Conservation (phyloP, 1,140 invertebrate genomes). For the Heliconius himera region DNA sequence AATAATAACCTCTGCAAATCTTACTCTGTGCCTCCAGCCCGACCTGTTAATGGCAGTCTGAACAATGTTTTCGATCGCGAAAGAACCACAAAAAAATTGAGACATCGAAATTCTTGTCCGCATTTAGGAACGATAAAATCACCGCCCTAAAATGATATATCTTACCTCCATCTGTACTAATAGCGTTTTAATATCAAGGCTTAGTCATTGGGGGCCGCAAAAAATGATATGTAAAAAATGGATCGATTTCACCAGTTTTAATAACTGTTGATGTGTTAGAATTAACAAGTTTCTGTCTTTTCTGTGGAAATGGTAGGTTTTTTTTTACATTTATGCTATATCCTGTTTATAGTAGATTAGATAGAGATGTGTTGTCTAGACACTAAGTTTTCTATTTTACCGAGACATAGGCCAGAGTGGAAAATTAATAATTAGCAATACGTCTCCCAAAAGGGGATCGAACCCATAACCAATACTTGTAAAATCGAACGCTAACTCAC, state of each 20-base stretch:
- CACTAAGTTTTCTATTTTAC: too few relatives aligned
- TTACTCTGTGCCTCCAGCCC: slow-evolving; percentile 29
- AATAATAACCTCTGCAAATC: background rate
- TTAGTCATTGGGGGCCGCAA: slow-evolving; percentile 67
- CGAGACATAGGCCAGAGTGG: rapidly evolving
- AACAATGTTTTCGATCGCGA: slow-evolving; percentile 65
- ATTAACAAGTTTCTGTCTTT: slow-evolving; percentile 31
- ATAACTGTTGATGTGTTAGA: slow-evolving; percentile 39
- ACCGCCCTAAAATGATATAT: slow-evolving; percentile 75
- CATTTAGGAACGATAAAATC: slow-evolving; percentile 76
- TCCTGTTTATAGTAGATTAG: too few relatives aligned
- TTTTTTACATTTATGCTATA: too few relatives aligned
- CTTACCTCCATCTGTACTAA: slow-evolving; percentile 69
- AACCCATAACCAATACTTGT: too few relatives aligned
- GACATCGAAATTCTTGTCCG: slow-evolving; percentile 72
- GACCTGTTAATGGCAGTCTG: slow-evolving; percentile 54
- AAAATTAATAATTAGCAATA: too few relatives aligned
- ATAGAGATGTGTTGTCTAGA: too few relatives aligned
- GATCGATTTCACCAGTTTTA: slow-evolving; percentile 40
- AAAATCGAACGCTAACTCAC: too few relatives aligned
- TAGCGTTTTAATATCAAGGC: slow-evolving; percentile 78
- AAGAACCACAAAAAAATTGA: slow-evolving; percentile 70
- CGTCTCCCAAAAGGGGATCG: too few relatives aligned
- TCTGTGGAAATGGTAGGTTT: background rate
- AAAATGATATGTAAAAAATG: slow-evolving; percentile 52